Percentiles rank a stretch among this genome's conserved stretches.
phyloP scores from a whole-genome alignment of 2,113 vertebrate species.

The Cavia porcellus region DNA sequence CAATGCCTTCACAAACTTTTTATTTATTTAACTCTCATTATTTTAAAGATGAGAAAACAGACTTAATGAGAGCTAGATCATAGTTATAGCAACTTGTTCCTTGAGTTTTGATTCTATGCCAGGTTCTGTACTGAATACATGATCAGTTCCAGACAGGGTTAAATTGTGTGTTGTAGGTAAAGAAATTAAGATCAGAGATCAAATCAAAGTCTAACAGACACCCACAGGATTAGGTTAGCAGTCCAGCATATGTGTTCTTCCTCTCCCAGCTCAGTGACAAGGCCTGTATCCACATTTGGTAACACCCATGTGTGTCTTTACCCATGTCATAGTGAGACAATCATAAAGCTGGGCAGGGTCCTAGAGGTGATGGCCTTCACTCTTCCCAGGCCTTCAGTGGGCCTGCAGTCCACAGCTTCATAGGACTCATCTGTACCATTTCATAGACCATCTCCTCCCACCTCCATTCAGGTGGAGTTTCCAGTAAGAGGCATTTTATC shows the following conservation, averaged over 20 bases:
- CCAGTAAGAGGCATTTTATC: background rate
- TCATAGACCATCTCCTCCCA: background rate
- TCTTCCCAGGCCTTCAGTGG: background rate
- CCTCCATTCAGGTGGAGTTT: background rate
- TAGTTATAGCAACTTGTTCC: no score
- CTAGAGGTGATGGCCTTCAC: background rate
- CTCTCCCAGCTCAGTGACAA: background rate
- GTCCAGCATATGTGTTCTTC: background rate
- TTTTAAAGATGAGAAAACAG: background rate
- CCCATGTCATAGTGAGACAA: background rate
- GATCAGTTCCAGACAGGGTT: background rate
- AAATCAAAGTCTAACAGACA: background rate
- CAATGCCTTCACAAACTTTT: background rate
- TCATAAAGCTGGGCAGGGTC: background rate
- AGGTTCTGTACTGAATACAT: background rate
- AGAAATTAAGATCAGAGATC: background rate
- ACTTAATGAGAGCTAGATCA: background rate
- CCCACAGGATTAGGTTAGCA: background rate
- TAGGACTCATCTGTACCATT: background rate
- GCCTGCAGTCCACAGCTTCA: accelerated
- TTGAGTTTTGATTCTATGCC: background rate
- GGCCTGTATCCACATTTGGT: background rate
- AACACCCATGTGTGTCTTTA: background rate
- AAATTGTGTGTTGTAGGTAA: background rate
- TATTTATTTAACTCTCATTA: background rate